Percentiles rank a stretch among this genome's conserved stretches.
phyloP scores from a whole-genome alignment of 2,113 vertebrate genomes.

The Penelope pileata region DNA sequence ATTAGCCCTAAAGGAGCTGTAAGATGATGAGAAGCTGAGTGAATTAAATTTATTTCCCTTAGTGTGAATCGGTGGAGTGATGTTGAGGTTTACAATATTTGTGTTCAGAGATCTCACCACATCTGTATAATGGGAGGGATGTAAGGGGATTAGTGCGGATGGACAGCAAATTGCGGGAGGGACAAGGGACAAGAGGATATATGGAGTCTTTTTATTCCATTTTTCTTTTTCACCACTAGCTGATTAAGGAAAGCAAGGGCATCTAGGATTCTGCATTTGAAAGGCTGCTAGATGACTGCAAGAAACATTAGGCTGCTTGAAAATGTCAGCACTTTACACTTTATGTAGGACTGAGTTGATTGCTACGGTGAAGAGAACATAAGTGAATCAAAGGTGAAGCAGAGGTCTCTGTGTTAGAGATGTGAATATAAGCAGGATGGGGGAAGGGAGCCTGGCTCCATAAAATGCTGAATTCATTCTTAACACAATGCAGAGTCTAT shows the following conservation, averaged over 20 bases:
- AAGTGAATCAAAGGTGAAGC: constrained; percentile 71
- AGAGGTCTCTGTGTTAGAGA: constrained; percentile 47
- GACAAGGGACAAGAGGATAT: not conserved
- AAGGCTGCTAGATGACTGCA: constrained; percentile 65
- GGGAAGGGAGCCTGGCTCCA: not conserved
- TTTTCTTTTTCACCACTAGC: constrained; percentile 15
- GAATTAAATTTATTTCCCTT: constrained; percentile 69
- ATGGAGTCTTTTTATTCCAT: not conserved
- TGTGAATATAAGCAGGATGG: not conserved
- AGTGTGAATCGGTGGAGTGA: constrained; percentile 17
- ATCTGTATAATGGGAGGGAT: constrained; percentile 5
- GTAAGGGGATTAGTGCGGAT: not conserved
- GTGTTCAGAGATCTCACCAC: constrained; percentile 5
- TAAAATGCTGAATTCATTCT: not conserved
- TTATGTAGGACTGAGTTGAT: constrained; percentile 69
- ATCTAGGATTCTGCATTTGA: constrained; percentile 67
- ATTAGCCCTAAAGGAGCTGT: constrained; percentile 67
- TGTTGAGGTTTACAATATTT: constrained; percentile 59
- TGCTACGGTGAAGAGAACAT: constrained; percentile 61
- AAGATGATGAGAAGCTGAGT: constrained; percentile 69
- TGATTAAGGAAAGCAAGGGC: constrained; percentile 66
- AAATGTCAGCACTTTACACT: constrained; percentile 71
- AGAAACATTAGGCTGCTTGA: constrained; percentile 68
- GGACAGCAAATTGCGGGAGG: constrained; percentile 4
- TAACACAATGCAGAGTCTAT: not conserved